Conservation (phyloP, 2,113 vertebrate genomes). For the Neolamprologus sp. region DNA sequence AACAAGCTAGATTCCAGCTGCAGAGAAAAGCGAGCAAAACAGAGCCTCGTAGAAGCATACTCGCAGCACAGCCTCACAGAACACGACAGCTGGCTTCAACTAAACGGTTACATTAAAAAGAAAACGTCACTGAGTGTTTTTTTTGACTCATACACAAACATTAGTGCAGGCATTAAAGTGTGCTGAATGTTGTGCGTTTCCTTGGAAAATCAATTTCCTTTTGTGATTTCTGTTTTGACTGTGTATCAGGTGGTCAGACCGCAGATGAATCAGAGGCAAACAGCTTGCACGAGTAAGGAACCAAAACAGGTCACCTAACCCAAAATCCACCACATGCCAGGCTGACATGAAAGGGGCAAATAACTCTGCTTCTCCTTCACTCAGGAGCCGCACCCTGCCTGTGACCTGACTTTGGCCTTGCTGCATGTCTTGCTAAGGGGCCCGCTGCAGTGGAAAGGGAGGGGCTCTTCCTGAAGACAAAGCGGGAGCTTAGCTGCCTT, state of each 20-base stretch:
- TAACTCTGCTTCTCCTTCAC: slow-evolving; percentile 39
- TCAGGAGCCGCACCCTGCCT: slow-evolving; percentile 52
- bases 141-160: neutral
- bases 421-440: slow-evolving; percentile 16
- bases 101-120: neutral
- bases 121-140: neutral
- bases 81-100: neutral
- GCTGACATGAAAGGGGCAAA: slow-evolving; percentile 39
- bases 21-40: neutral
- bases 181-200: neutral
- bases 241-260: neutral
- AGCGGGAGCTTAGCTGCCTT: neutral
- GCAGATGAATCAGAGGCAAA: neutral
- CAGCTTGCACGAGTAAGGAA: neutral
- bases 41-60: neutral
- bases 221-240: neutral
- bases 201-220: neutral
- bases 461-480: slow-evolving; percentile 49
- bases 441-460: slow-evolving; percentile 35
- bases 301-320: slow-evolving; percentile 21
- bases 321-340: neutral
- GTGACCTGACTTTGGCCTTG: slow-evolving; percentile 63
- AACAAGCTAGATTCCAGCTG: slow-evolving; percentile 39
- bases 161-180: neutral
- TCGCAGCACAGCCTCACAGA: neutral